phyloP scores from a whole-genome alignment of 2,797 vertebrate species.

The Fratercula arctica region DNA sequence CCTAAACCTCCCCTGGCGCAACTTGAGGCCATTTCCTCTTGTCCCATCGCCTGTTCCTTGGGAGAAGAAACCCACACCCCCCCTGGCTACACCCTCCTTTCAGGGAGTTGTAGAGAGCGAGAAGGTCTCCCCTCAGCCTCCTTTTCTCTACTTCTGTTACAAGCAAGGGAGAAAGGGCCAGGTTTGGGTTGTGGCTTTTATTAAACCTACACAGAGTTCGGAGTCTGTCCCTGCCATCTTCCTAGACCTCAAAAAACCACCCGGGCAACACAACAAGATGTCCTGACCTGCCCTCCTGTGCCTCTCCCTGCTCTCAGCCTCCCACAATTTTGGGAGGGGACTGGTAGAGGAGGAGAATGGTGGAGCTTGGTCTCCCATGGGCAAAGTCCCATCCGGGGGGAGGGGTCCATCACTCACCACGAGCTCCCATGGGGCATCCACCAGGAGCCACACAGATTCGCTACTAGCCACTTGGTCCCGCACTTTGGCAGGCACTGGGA shows the following conservation, averaged over 20 bases:
- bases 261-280: not conserved
- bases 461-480: not conserved
- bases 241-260: not conserved
- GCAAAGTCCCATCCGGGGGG: not conserved
- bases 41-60: no score
- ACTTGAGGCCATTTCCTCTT: no score
- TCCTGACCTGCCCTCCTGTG: not conserved
- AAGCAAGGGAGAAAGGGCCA: not conserved
- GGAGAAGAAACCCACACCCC: no score
- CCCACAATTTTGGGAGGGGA: rapidly evolving
- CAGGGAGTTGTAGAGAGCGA: no score
- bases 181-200: not conserved
- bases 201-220: not conserved
- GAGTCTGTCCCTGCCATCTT: not conserved
- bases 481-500: rapidly evolving
- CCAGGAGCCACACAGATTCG: rapidly evolving
- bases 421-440: not conserved
- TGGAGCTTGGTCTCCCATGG: not conserved
- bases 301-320: not conserved
- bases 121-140: no score
- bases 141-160: not conserved
- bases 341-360: not conserved
- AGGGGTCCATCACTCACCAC: not conserved
- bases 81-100: no score
- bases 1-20: no score